phyloP scores from a whole-genome alignment of 2,888 invertebrate genomes.

The Phortica magna region DNA sequence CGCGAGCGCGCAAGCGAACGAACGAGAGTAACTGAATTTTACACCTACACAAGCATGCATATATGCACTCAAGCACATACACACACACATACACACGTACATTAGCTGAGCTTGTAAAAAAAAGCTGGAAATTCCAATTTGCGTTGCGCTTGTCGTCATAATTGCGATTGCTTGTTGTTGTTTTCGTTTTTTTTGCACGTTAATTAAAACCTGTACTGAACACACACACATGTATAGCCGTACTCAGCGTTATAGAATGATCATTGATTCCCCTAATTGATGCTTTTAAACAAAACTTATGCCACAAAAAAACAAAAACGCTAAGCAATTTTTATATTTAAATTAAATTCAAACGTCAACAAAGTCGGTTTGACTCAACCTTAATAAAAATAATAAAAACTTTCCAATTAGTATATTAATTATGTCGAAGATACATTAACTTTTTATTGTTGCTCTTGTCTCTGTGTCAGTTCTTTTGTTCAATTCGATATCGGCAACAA shows the following conservation, averaged over 20 bases:
- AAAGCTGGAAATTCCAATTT: slow-evolving; percentile 66
- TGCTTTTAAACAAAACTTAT: background rate
- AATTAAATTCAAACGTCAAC: background rate
- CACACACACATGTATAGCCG: background rate
- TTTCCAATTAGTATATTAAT: background rate
- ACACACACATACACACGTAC: background rate
- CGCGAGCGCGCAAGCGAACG: too few species aligned
- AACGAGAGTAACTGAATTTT: background rate
- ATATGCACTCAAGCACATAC: background rate
- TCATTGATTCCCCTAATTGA: too few species aligned
- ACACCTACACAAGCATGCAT: slow-evolving; percentile 5
- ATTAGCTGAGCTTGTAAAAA: slow-evolving; percentile 21
- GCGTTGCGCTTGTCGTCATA: slow-evolving; percentile 38
- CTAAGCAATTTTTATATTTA: background rate
- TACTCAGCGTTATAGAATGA: background rate
- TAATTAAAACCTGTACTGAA: slow-evolving; percentile 58
- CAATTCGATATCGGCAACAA: too few species aligned
- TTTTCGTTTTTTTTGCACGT: slow-evolving; percentile 34
- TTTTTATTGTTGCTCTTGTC: background rate
- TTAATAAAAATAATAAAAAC: background rate
- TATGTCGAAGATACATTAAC: background rate
- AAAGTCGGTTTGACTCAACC: background rate
- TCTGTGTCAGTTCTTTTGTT: too few species aligned
- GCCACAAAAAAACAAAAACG: background rate
- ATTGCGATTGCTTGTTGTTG: slow-evolving; percentile 34